Conservation (phyloP, 2,113 vertebrate species). For the Regulus satrapa region DNA sequence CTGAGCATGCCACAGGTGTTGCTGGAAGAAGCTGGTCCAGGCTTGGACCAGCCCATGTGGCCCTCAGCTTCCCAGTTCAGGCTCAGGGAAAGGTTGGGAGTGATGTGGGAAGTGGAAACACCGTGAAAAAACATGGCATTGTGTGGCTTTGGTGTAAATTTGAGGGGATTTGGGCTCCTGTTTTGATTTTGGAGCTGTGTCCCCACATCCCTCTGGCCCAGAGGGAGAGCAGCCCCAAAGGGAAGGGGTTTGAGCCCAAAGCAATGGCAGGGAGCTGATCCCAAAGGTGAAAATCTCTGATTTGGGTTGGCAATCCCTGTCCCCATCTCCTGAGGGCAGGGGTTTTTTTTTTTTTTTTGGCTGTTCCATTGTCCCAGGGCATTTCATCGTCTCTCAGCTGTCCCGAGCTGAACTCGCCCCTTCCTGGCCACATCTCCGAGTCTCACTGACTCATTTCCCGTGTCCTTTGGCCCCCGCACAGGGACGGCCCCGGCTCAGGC, state of each 20-base stretch:
- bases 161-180: background rate
- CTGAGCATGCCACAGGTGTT: accelerated
- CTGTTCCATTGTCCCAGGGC: too few species aligned
- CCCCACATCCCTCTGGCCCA: accelerated
- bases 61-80: accelerated
- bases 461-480: background rate
- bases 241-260: background rate
- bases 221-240: background rate
- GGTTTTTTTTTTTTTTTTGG: too few species aligned
- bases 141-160: background rate
- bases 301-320: accelerated
- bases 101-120: accelerated
- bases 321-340: accelerated
- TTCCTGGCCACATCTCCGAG: accelerated
- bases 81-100: background rate
- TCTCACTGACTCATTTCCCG: slow-evolving; percentile 16
- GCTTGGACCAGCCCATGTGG: accelerated
- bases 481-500: background rate
- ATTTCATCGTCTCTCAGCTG: background rate
- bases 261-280: accelerated
- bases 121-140: accelerated
- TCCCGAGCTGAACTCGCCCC: background rate
- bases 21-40: background rate
- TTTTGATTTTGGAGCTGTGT: background rate
- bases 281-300: background rate